Evolutionary conservation across 2,797 vertebrate species (phyloP).

Genomic region (Buphagus erythrorhynchus): DNA sequence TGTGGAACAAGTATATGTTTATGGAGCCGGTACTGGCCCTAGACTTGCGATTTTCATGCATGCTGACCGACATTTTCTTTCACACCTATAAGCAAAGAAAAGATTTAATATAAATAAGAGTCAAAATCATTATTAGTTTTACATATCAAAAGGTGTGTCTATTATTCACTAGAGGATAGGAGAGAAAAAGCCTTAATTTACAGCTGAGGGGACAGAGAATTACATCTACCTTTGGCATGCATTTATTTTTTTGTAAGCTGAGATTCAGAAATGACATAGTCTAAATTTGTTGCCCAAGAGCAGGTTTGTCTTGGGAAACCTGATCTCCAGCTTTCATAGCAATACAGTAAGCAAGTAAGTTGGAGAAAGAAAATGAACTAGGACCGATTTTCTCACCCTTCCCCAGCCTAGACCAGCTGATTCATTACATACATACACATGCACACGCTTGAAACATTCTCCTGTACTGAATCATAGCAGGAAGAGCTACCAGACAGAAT

Average conservation of each 20-base stretch:
- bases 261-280: constrained; percentile 47
- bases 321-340: constrained; percentile 69
- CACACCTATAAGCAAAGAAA: constrained; percentile 81
- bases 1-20: constrained; percentile 98
- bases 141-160: background rate
- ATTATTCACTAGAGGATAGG: background rate
- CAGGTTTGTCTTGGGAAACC: constrained; percentile 79
- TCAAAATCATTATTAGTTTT: background rate
- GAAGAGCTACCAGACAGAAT: constrained; percentile 64
- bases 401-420: constrained; percentile 63
- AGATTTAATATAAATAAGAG: background rate
- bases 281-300: constrained; percentile 62
- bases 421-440: constrained; percentile 63
- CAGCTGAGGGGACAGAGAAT: background rate
- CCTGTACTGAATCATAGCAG: constrained; percentile 70
- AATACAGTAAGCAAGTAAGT: constrained; percentile 38
- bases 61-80: constrained; percentile 98
- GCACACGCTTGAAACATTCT: constrained; percentile 72
- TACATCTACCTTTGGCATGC: background rate
- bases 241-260: constrained; percentile 19
- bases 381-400: constrained; percentile 65
- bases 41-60: constrained; percentile 98
- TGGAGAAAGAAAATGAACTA: constrained; percentile 26
- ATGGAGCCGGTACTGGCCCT: constrained; percentile 95
- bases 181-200: background rate